Evolutionary conservation across 2,797 vertebrate species (phyloP), one percentile per base, ranked within the genome.

Genomic region (Okamejei kenojei): DNA sequence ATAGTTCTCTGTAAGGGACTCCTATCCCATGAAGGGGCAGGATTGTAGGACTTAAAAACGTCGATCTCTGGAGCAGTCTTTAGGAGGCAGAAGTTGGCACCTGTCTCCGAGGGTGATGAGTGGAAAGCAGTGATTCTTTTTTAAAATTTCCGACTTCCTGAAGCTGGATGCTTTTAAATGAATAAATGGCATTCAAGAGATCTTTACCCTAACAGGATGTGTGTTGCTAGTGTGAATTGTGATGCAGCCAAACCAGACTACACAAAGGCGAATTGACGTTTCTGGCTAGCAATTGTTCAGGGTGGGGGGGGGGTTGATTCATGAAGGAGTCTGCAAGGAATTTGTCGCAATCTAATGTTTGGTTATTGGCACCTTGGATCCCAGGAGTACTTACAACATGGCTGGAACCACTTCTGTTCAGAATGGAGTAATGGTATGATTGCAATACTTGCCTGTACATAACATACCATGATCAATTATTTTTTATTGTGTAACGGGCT

Each of bases 121-220:
- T 19, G 8, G 61, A 88, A 88, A 88, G 63, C n/a, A 35, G 17
- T 88, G 63, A 32, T 63, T 88, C 68, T 68, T 54, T 54, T 54
- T 54, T 6, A 6, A 54, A 54, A 88, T 32, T n/a, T 88, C 84
- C 32, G 9, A 88, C 61, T 88, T 88, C 61, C 84, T 88, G 84
- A 32, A 38, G 17, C 78, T 38, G 78, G 65, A 88, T 68, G 61
- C n/a, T 21, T 54, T 68, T 68, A 68, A 68, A 63, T 88, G 84
- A 68, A 35, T 88, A 35, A 68, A 88, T 68, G 17, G 21, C 61
- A 35, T 92, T 76, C 71, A 58, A 92, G 68, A 91, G 90, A 45
- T 76, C 73, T 92, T 54, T 74, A 45, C 90, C 68, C 73, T 38
- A 92, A 23, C 90, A 92, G 90, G 90, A 92, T 76, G 71, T 76